Conservation (phyloP, 2,113 vertebrate species). For the Platycercus adscitus region DNA sequence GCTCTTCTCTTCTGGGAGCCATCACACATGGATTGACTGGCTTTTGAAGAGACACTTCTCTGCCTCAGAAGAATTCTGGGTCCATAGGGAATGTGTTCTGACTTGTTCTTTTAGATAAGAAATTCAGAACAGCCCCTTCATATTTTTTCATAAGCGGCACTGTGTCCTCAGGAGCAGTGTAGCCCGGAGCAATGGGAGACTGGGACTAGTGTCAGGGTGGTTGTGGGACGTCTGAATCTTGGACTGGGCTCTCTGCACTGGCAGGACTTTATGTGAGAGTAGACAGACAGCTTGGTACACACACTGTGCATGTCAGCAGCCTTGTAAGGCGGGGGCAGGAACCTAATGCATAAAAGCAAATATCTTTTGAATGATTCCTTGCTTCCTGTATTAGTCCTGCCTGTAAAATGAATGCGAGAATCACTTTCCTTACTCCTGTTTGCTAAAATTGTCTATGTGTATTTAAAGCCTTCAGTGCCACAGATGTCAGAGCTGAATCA, state of each 20-base stretch:
- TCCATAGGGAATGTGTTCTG: neutral
- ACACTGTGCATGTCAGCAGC: neutral
- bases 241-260: neutral
- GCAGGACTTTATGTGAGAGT: neutral
- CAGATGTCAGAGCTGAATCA: neutral
- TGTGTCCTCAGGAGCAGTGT: neutral
- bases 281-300: neutral
- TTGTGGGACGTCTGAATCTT: accelerated
- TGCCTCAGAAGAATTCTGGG: neutral
- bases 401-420: neutral
- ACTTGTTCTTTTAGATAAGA: neutral
- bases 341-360: neutral
- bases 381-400: neutral
- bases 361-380: neutral
- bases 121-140: neutral
- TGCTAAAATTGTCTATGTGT: neutral
- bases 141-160: neutral
- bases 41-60: neutral
- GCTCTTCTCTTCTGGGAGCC: neutral
- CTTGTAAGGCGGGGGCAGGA: neutral
- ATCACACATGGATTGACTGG: neutral
- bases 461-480: neutral
- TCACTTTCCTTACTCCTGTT: neutral
- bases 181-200: neutral
- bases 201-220: no score